phyloP scores from a whole-genome alignment of 1,140 invertebrate species.

The Heliothis subflexa region DNA sequence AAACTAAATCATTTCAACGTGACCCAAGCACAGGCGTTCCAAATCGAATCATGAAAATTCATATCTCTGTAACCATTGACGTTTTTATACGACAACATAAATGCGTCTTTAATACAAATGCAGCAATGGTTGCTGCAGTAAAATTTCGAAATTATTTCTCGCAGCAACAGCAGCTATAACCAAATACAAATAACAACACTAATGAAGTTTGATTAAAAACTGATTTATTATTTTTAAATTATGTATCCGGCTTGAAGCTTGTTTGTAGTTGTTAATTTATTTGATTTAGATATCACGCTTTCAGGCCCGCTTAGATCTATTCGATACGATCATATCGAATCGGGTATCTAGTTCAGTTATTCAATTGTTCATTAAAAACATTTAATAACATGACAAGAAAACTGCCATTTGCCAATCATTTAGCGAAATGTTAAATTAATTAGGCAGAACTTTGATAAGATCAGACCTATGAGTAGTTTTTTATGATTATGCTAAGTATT shows the following conservation, averaged over 20 bases:
- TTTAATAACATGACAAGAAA: constrained; percentile 47
- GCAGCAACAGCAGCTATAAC: constrained; percentile 42
- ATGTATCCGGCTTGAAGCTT: constrained; percentile 52
- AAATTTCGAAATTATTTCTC: constrained; percentile 6
- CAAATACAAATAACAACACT: constrained; percentile 71
- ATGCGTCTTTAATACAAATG: neutral
- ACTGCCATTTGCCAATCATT: constrained; percentile 38
- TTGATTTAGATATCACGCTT: constrained; percentile 56
- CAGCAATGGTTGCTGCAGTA: neutral
- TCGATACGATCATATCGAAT: constrained; percentile 39
- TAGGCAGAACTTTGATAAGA: constrained; percentile 33
- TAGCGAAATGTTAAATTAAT: constrained; percentile 17
- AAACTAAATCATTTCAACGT: constrained; percentile 80
- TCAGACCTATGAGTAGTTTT: constrained; percentile 1
- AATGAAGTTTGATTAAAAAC: constrained; percentile 79
- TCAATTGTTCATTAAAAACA: constrained; percentile 42
- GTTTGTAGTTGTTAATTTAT: constrained; percentile 52
- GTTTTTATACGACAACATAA: neutral
- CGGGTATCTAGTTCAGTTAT: constrained; percentile 24
- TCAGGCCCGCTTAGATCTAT: constrained; percentile 34
- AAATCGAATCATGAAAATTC: constrained; percentile 44
- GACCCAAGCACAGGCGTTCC: constrained; percentile 49
- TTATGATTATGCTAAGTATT: constrained; percentile 29
- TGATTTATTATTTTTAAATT: constrained; percentile 66
- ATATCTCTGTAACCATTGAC: constrained; percentile 3